Evolutionary conservation across 1,140 invertebrate species (phyloP).

Genomic region (Drosophila takahashii): DNA sequence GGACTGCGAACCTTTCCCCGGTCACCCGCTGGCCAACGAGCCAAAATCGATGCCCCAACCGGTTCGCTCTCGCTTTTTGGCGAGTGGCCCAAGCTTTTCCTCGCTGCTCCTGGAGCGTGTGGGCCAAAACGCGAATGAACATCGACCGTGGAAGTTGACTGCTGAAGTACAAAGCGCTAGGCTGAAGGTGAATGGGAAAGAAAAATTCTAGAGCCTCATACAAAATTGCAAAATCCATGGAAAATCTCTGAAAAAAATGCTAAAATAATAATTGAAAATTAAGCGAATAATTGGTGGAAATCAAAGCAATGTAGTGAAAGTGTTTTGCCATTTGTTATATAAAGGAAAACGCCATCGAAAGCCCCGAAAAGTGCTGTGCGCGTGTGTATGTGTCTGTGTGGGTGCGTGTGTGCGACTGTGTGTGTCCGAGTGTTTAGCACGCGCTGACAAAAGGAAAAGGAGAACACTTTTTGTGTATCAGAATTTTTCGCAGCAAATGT

Average conservation of each 20-base stretch:
- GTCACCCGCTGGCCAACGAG: constrained; percentile 35
- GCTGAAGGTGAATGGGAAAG: constrained; percentile 72
- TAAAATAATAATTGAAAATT: constrained; percentile 13
- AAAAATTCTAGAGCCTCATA: constrained; percentile 36
- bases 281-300: constrained; percentile 16
- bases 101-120: constrained; percentile 64
- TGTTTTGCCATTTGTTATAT: constrained; percentile 56
- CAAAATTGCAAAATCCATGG: constrained; percentile 36
- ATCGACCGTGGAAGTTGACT: constrained; percentile 84
- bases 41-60: constrained; percentile 71
- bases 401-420: constrained; percentile 19
- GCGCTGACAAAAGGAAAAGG: constrained; percentile 56
- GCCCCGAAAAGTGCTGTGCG: constrained; percentile 66
- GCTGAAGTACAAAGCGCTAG: constrained; percentile 74
- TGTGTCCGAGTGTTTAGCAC: constrained; percentile 48
- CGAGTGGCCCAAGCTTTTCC: constrained; percentile 60
- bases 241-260: constrained; percentile 27
- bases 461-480: constrained; percentile 77
- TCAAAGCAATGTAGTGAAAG: constrained; percentile 11
- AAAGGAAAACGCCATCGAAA: constrained; percentile 62
- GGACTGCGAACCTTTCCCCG: background rate
- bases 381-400: constrained; percentile 40
- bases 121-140: constrained; percentile 84
- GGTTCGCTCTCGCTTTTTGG: constrained; percentile 59
- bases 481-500: constrained; percentile 43